Base-by-base conservation (phyloP, 2,113 vertebrate species). In the Pedionomus torquatus region DNA sequence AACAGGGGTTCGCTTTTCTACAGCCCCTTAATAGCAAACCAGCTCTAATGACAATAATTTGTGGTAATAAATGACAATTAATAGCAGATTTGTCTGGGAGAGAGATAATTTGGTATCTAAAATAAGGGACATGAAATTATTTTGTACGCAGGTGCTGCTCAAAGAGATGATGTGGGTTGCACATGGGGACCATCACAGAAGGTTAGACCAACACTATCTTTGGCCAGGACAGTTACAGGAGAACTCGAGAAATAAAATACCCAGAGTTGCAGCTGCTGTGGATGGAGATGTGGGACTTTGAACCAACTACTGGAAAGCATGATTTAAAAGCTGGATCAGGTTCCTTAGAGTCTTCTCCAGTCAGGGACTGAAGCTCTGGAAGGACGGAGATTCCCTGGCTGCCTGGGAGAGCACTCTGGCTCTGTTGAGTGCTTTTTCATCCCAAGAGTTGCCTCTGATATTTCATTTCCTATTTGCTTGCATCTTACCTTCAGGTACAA, bases 31-130 rank as follows among this genome's bases (percentile, higher is more conserved):
- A 63, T 39, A 66, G 46, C 49, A 82, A 82, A 46, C 28, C 49
- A n/a, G 61, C 58, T 80, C 58, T 63, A 94, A 92, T 88, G 81
- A 58, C 79, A 77, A 61, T 90, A 80, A 92, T 92, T 95, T 81
- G 70, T 70, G 30, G 24, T 75, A 84, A 91, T 92, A 97, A 90
- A 79, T 88, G 55, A 70, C 68, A 60, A 89, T 65, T 86, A 88
- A 82, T 92, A 90, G 48, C 68, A 68, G 28, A 77, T 93, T 94
- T 78, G 83, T 81, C 79, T 94, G 43, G 51, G 48, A 95, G 72
- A 93, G 88, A 68, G 72, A 83, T 35, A 84, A 83, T 89, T 90
- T 90, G 43, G 43, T 57, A 13, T 43, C 63, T 80, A 41, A 85
- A 96, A 70, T 43, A 35, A 88, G 55, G 39, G 64, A 51, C 33